Evolutionary conservation across 2,113 vertebrate genomes (phyloP), one percentile per base, ranked within the genome.

Genomic region (Leptosomus discolor): DNA sequence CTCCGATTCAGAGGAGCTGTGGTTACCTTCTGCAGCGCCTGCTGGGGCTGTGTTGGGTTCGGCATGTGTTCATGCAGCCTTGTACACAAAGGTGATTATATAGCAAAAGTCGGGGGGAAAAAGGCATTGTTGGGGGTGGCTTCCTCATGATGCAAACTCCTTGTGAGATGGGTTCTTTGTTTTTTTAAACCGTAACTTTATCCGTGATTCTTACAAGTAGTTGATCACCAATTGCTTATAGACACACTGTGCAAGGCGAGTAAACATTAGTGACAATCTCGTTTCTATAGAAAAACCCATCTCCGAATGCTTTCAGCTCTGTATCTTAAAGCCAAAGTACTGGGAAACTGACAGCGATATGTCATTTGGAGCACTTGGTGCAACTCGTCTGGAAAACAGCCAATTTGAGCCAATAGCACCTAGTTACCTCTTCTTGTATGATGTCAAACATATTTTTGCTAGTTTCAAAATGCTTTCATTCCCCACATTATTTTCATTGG

Each of bases 201-300:
- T 43, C 18, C 12, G 10, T 30, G 37, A 18, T 74, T 95, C 60
- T 74, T 87, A 39, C 3, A 51, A 70, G 50, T 80, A 58, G 70
- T 73, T 76, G 2, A 34, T 80, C 37, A 54, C 37, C 41, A 73
- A 3, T 85, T 77, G 24, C 20, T 50, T 53, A 27, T 2, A 77
- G 75, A 69, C n/a, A 30, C 30, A 22, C n/a, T 41, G 29, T 21
- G 58, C 18, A 26, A 58, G 37, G 50, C 36, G 78, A 54, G 20
- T 77, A 67, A 88, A 61, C 16, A 57, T 20, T 24, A 74, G 13
- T 0, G 0, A 46, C 41, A 46, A 20, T 24, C 46, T 67, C 7
- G 80, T 70, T 83, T n/a, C n/a, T 67, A 5, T 32, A 2, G 20
- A 65, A 65, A 78, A 36, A 1, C 0, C 3, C 10, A 36, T 39